Conservation (phyloP, 2,797 vertebrate species). For the Bucorvus abyssinicus region DNA sequence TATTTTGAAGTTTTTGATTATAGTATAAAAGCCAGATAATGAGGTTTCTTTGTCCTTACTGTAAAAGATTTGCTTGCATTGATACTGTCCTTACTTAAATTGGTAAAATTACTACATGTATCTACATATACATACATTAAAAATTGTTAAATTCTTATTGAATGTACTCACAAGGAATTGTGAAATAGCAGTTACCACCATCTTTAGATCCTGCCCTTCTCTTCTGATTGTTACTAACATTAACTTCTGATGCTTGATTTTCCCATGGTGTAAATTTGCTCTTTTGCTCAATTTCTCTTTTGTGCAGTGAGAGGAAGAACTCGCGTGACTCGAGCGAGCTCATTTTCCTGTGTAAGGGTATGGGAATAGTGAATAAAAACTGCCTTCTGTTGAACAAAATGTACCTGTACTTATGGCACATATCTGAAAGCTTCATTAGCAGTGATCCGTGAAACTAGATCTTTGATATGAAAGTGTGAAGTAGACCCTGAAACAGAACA, state of each 20-base stretch:
- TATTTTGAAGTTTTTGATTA: background rate
- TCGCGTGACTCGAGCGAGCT: background rate
- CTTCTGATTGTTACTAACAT: background rate
- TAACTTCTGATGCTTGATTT: constrained; percentile 16
- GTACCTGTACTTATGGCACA: background rate
- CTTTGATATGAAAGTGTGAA: background rate
- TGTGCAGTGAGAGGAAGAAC: background rate
- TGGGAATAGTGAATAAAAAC: constrained; percentile 17
- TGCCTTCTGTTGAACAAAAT: constrained; percentile 53
- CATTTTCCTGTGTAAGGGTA: background rate
- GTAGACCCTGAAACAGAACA: background rate
- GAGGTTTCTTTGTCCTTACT: background rate
- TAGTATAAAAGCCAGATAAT: background rate
- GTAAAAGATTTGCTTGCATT: background rate
- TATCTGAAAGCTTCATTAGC: constrained; percentile 49
- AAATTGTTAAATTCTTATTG: background rate
- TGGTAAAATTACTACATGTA: background rate
- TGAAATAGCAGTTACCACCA: background rate
- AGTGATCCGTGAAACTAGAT: background rate
- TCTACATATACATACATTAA: background rate
- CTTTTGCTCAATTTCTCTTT: constrained; percentile 2
- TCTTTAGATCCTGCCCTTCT: background rate
- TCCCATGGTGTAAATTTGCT: background rate
- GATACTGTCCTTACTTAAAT: background rate
- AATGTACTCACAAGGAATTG: background rate